Evolutionary conservation across 2,888 invertebrate genomes (phyloP).

Genomic region (Caenorhabditis angaria): DNA sequence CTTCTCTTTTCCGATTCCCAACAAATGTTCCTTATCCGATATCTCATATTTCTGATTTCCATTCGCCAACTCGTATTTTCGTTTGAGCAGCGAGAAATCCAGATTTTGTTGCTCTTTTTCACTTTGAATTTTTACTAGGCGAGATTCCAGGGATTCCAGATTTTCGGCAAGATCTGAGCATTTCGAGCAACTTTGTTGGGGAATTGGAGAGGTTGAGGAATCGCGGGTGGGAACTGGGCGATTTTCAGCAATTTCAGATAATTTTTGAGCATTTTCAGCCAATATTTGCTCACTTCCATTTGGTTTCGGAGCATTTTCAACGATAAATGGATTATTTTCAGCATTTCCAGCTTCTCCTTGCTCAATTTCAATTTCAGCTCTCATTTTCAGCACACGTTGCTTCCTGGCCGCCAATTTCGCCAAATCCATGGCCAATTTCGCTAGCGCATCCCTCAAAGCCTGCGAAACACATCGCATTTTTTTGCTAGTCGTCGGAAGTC

Average conservation of each 20-base stretch:
- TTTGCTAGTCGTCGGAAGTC: conserved; percentile 74
- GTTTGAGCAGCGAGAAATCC: conserved; percentile 42
- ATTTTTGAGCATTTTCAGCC: no score
- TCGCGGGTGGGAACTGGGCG: no score
- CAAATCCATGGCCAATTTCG: conserved; percentile 14
- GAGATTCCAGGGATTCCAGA: background rate
- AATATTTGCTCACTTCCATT: no score
- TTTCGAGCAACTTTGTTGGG: background rate
- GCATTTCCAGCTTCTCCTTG: background rate
- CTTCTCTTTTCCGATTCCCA: conserved; percentile 42
- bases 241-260: no score
- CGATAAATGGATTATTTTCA: no score
- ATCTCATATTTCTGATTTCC: conserved; percentile 11
- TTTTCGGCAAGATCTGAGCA: background rate
- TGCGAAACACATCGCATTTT: conserved; percentile 74
- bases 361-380: background rate
- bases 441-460: conserved; percentile 69
- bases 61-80: conserved; percentile 28
- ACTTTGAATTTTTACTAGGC: conserved; percentile 22
- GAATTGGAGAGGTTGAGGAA: no score
- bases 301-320: no score
- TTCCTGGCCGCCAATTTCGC: conserved; percentile 21
- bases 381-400: background rate
- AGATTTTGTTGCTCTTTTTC: conserved; percentile 45
- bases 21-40: conserved; percentile 32